phyloP scores from a whole-genome alignment of 2,888 invertebrate species.

The Sepioteuthis lessoniana region DNA sequence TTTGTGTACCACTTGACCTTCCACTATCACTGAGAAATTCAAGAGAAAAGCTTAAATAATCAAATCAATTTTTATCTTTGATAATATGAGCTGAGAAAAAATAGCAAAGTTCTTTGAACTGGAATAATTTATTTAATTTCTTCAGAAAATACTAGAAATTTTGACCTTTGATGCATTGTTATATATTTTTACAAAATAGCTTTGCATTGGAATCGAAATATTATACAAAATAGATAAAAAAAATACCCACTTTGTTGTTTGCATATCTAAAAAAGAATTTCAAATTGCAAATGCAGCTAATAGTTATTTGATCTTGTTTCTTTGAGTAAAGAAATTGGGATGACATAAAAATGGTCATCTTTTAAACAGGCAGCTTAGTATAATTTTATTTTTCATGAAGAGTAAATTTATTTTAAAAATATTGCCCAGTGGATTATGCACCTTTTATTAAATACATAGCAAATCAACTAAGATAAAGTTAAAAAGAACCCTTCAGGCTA shows the following conservation, averaged over 20 bases:
- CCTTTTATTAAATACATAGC: neutral
- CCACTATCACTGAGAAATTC: too few relatives aligned
- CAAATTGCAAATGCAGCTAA: neutral
- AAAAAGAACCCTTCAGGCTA: too few relatives aligned
- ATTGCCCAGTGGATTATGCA: neutral
- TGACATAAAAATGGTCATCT: too few relatives aligned
- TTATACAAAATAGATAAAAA: neutral
- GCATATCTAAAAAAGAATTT: neutral
- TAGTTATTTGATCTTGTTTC: neutral
- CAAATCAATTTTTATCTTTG: neutral
- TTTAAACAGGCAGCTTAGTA: neutral
- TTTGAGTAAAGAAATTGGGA: neutral
- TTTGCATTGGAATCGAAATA: neutral
- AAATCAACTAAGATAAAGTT: neutral
- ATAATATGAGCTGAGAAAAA: neutral
- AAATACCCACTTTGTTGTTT: neutral
- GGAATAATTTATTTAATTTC: neutral
- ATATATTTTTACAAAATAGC: neutral
- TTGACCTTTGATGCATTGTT: too few relatives aligned
- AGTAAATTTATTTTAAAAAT: neutral
- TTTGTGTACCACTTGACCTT: too few relatives aligned
- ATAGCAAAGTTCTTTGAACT: neutral
- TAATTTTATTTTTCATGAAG: neutral
- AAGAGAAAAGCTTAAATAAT: neutral
- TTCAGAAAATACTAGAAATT: too few relatives aligned